Conservation (phyloP, 1,140 invertebrate species). For the Ostrea edulis region DNA sequence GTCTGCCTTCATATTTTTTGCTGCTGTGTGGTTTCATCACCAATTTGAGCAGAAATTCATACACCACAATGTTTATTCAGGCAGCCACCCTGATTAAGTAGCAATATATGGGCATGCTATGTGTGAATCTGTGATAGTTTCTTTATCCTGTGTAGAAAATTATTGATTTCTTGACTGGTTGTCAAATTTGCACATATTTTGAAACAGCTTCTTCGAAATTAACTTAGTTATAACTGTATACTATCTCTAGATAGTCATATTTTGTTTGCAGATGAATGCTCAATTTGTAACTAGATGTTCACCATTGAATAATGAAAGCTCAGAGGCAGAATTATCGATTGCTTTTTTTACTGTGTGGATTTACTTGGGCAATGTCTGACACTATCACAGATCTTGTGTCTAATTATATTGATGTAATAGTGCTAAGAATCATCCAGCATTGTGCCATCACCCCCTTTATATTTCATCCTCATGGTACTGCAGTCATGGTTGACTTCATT, state of each 20-base stretch:
- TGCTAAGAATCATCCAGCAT: conserved; percentile 36
- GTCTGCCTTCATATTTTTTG: conserved; percentile 15
- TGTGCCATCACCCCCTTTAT: conserved; percentile 18
- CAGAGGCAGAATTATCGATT: conserved; percentile 12
- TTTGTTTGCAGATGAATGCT: conserved; percentile 25
- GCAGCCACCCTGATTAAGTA: not conserved
- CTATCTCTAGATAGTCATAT: conserved; percentile 1
- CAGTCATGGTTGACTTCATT: conserved; percentile 4
- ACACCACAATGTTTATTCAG: not conserved
- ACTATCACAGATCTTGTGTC: conserved; percentile 31
- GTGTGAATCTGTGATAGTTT: conserved; percentile 27
- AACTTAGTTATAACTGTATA: conserved; percentile 30
- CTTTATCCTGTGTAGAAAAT: not conserved
- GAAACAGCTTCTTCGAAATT: conserved; percentile 18
- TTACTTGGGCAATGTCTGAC: conserved; percentile 36
- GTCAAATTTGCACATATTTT: conserved; percentile 3
- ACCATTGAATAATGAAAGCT: conserved; percentile 3
- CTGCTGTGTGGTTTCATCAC: not conserved
- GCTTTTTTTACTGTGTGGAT: conserved; percentile 24
- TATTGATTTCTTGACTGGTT: conserved; percentile 1
- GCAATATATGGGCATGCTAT: conserved; percentile 24
- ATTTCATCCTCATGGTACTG: not conserved
- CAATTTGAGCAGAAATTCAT: not conserved
- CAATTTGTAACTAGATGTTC: conserved; percentile 31
- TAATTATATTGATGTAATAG: conserved; percentile 40